A percentile compares a stretch with the other conserved stretches of the same genome.
Evolutionary conservation across 2,888 invertebrate genomes (phyloP).

Genomic region (Macrophya annulata): DNA sequence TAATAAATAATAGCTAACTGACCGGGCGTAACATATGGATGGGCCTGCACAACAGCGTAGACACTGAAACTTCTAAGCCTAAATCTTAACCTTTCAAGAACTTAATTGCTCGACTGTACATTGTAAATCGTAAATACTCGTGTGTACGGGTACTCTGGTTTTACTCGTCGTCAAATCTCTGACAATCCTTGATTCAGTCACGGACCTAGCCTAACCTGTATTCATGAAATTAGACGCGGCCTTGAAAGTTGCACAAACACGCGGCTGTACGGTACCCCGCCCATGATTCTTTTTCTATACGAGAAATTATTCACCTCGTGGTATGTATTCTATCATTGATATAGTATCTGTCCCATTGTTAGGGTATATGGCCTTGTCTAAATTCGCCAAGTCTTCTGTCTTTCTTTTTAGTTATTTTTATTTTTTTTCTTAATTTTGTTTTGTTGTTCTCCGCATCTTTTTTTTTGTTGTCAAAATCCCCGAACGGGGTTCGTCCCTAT

Average conservation of each 20-base stretch:
- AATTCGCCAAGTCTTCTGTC: background rate
- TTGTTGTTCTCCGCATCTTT: too few species aligned
- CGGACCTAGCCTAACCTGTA: constrained; percentile 70
- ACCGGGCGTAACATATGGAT: too few species aligned
- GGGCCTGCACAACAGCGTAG: too few species aligned
- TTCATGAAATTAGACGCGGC: constrained; percentile 69
- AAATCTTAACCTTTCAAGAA: too few species aligned
- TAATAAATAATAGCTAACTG: too few species aligned
- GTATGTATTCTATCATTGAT: constrained; percentile 12
- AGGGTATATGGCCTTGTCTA: background rate
- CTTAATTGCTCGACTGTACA: too few species aligned
- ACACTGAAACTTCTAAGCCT: too few species aligned
- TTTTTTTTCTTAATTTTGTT: too few species aligned
- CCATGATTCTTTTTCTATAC: background rate
- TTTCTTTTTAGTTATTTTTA: background rate
- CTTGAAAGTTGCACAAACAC: constrained; percentile 64
- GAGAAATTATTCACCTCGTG: background rate
- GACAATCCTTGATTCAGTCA: constrained; percentile 54
- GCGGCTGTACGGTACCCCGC: background rate
- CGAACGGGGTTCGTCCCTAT: background rate
- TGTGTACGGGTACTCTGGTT: background rate
- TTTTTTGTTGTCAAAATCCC: too few species aligned
- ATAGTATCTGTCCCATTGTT: constrained; percentile 2
- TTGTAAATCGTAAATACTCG: too few species aligned
- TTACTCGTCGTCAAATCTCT: background rate